Percentiles rank a stretch among this genome's conserved stretches.
phyloP scores from a whole-genome alignment of 1,140 invertebrate species.

The Holcopasites calliopsidis region DNA sequence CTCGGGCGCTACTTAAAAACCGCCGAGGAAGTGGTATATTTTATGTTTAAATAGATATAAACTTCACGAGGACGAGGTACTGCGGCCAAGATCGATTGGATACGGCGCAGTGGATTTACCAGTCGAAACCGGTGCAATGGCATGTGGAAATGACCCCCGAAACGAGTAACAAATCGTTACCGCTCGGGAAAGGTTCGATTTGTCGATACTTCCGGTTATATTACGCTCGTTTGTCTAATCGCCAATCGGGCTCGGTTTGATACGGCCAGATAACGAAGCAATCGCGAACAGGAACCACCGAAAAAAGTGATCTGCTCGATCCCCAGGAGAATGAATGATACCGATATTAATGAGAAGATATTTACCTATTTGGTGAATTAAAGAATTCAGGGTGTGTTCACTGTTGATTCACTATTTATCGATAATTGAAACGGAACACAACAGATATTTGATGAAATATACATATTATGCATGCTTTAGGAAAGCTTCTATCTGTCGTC shows the following conservation, averaged over 20 bases:
- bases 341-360: not conserved
- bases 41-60: too few relatives aligned
- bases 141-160: not conserved
- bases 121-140: not conserved
- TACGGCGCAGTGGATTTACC: not conserved
- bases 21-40: too few relatives aligned
- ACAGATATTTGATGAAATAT: too few relatives aligned
- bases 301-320: constrained; percentile 17
- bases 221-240: constrained; percentile 38
- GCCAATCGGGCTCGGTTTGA: not conserved
- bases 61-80: not conserved
- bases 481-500: too few relatives aligned
- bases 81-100: not conserved
- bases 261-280: constrained; percentile 24
- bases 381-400: not conserved
- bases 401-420: too few relatives aligned
- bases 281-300: not conserved
- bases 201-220: constrained; percentile 14
- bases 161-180: not conserved
- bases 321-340: not conserved
- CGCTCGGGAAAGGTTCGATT: constrained; percentile 10
- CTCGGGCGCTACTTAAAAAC: too few relatives aligned
- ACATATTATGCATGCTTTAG: too few relatives aligned
- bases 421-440: too few relatives aligned
- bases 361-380: not conserved